Base-by-base conservation (phyloP, 37 sponge, comb jelly and placozoan genomes). In the Amphimedon queenslandica region DNA sequence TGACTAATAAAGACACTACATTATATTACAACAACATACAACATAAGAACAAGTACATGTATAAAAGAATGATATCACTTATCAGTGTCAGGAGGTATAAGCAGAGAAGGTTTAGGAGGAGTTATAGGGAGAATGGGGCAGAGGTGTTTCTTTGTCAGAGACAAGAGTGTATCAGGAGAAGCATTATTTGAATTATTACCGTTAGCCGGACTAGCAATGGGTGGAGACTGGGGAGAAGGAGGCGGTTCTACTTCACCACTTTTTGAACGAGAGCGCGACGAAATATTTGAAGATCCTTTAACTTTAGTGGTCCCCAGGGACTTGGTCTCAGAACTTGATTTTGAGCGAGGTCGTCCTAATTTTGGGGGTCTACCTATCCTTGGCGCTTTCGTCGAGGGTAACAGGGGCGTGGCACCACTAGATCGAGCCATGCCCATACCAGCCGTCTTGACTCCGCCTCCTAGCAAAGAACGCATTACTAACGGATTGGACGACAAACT, bases 261-360 rank as follows among this genome's bases (percentile, higher is more conserved):
- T 42, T 34, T 72, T 0, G 81, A 80, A 0, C 81, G 64, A 51
- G 65, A 72, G 6, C 64, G 64, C 3, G 38, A 42, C 2, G 61
- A 29, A n/a, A n/a, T 18, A 8, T 13, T 47, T 8, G 51, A 18
- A 13, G 13, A 13, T 18, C 33, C 33, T 65, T 30, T 34, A 33
- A 34, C 21, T 28, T 65, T 65, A n/a, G 3, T 69, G 24, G 24
- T 34, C 13, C 27, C 70, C 24, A 24, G 2, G 16, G 13, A n/a
- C 1, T 28, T 42, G 28, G 40, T 40, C 21, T n/a, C 41, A 40
- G 85, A n/a, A 6, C 5, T 25, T 60, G 61, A 84, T 41, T 84
- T 84, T 11, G 85, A 84, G 0, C 85, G 67, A 30, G 85, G 85
- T n/a, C 85, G 66, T 23, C 85, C 78, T 4, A 72, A 40, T 36